Percentiles rank a stretch among this genome's conserved stretches.
Conservation (phyloP, 1,140 invertebrate species). For the Neodiprion lecontei region DNA sequence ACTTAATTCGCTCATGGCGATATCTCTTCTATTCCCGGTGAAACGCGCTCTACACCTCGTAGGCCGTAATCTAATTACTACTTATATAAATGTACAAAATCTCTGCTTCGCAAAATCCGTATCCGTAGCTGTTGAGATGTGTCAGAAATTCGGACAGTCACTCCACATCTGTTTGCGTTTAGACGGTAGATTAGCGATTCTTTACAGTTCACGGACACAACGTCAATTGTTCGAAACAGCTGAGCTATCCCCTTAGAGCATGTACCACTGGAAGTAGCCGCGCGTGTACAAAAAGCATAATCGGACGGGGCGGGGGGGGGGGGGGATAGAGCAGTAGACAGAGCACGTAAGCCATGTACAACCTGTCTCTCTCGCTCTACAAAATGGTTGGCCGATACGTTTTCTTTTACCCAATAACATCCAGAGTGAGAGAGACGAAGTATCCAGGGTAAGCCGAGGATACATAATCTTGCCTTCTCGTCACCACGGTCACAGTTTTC, state of each 20-base stretch:
- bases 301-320: too few species aligned
- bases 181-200: slow-evolving; percentile 11
- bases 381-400: too few species aligned
- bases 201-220: slow-evolving; percentile 21
- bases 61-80: slow-evolving; percentile 15
- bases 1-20: slow-evolving; percentile 73
- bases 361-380: too few species aligned
- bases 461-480: too few species aligned
- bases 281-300: too few species aligned
- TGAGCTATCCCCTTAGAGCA: slow-evolving; percentile 37
- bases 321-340: too few species aligned
- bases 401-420: too few species aligned
- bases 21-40: slow-evolving; percentile 17
- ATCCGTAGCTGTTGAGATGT: slow-evolving; percentile 32
- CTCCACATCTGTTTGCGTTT: slow-evolving; percentile 48
- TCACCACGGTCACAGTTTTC: too few species aligned
- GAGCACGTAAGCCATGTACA: too few species aligned
- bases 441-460: too few species aligned
- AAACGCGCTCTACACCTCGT: not conserved
- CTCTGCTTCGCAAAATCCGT: not conserved
- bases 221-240: slow-evolving; percentile 50
- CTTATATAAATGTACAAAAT: slow-evolving; percentile 17
- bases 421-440: too few species aligned
- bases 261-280: too few species aligned
- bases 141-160: slow-evolving; percentile 54